Evolutionary conservation across 2,113 vertebrate genomes (phyloP), one percentile per base, ranked within the genome.

Genomic region (Melanostigma gelatinosum): DNA sequence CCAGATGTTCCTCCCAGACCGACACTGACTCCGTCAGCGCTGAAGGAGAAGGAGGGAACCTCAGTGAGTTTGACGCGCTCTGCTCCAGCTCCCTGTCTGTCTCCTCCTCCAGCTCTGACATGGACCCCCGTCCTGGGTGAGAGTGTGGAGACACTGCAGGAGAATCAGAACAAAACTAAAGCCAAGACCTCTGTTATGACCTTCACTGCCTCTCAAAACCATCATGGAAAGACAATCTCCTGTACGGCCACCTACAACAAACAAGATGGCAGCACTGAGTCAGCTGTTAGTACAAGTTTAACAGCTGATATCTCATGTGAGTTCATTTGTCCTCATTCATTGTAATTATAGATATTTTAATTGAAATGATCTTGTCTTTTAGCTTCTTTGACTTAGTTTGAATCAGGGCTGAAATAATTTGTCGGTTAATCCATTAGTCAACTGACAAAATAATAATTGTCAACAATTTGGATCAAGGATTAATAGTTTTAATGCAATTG

Each of bases 191-290:
- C 89, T 58, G 63, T 67, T 38, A 29, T 91, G 65, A 92, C 0
- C 68, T 90, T 90, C 84, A 91, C 20, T 68, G 88, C 85, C 44
- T 85, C 91, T 75, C 57, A 74, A 29, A 72, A 76, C 38, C 83
- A 82, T 76, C 64, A 87, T 16, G 13, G 67, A 64, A 4, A 63
- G 73, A n/a, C 15, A 0, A 70, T 92, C 72, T 80, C 74, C 68
- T 92, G 89, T 32, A 83, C 70, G 54, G 91, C 83, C 1, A 2
- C 4, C 54, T 91, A 92, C 80, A 48, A 0, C 16, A 75, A 54
- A 70, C 70, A 62, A 68, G 58, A 82, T 80, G 81, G 82, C 48
- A 60, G 50, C 36, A 0, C 42, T 63, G 4, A 15, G 40, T 22
- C 29, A 29, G 7, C 66, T 29, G 52, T 29, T 24, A 44, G 4